Evolutionary conservation across 2,113 vertebrate genomes (phyloP).

Genomic region (Elephantulus edwardii): DNA sequence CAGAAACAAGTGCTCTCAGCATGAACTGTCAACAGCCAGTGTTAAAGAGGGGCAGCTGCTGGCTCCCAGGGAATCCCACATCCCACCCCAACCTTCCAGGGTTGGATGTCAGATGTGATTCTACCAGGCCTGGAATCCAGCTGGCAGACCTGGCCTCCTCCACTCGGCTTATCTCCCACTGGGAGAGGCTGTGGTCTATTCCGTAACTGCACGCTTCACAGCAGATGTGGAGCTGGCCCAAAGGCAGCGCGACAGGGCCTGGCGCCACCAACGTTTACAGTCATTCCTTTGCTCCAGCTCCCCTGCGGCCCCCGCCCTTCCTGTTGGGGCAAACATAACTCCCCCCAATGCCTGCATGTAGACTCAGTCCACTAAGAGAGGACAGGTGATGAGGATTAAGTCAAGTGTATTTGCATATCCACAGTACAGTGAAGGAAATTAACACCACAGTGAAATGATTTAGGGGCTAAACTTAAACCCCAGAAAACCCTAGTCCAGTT

Average conservation of each 20-base stretch:
- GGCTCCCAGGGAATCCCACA: neutral
- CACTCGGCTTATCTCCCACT: neutral
- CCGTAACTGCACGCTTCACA: neutral
- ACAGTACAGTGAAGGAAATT: slow-evolving; percentile 72
- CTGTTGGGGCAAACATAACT: neutral
- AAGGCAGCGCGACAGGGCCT: neutral
- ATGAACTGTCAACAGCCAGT: neutral
- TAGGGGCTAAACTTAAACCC: slow-evolving; percentile 67
- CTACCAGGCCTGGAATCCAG: slow-evolving; percentile 13
- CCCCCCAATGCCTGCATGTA: neutral
- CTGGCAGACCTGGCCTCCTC: slow-evolving; percentile 13
- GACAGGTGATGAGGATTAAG: slow-evolving; percentile 82
- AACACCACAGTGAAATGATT: slow-evolving; percentile 66
- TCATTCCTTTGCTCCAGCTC: slow-evolving; percentile 23
- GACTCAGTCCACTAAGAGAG: neutral
- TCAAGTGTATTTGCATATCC: slow-evolving; percentile 73
- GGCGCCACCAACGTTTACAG: slow-evolving; percentile 45
- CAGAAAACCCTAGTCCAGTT: slow-evolving; percentile 50
- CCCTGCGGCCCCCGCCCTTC: neutral
- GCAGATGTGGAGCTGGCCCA: neutral
- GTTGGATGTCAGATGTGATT: neutral
- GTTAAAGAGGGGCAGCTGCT: slow-evolving; percentile 41
- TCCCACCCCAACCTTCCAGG: neutral
- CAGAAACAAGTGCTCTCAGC: slow-evolving; percentile 59
- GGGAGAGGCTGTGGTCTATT: slow-evolving; percentile 37